Conservation (phyloP, 2,797 vertebrate species). For the Ctenopoma multispine region DNA sequence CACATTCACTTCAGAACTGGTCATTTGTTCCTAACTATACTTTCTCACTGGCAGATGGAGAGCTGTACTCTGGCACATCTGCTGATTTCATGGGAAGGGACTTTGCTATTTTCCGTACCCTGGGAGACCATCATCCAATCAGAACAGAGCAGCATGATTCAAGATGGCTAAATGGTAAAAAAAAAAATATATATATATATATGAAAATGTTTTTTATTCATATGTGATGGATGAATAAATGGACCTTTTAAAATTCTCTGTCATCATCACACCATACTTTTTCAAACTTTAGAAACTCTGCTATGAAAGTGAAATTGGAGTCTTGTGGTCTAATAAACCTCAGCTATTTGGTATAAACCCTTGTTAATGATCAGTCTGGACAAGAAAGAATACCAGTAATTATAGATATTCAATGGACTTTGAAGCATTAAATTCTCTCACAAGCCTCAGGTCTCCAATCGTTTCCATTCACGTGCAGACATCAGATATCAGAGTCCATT, state of each 20-base stretch:
- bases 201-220: background rate
- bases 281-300: constrained; percentile 13
- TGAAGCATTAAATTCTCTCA: constrained; percentile 52
- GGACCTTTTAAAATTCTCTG: background rate
- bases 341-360: constrained; percentile 7
- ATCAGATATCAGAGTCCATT: constrained; percentile 75
- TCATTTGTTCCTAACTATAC: constrained; percentile 49
- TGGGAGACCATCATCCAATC: constrained; percentile 95
- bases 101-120: constrained; percentile 95
- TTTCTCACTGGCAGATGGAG: constrained; percentile 87
- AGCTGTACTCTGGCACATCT: constrained; percentile 95
- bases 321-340: constrained; percentile 11
- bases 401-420: constrained; percentile 42
- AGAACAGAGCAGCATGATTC: constrained; percentile 97
- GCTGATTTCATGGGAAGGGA: constrained; percentile 98
- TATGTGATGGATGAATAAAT: background rate
- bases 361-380: constrained; percentile 24
- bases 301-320: constrained; percentile 21
- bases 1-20: constrained; percentile 14
- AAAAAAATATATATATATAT: constrained; percentile 34
- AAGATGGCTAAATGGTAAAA: constrained; percentile 94
- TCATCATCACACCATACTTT: background rate
- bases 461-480: constrained; percentile 70
- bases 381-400: constrained; percentile 19
- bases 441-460: constrained; percentile 60